Conservation (phyloP, 35 echinoderm and acorn worm genomes). For the Stichopus chloronotus region DNA sequence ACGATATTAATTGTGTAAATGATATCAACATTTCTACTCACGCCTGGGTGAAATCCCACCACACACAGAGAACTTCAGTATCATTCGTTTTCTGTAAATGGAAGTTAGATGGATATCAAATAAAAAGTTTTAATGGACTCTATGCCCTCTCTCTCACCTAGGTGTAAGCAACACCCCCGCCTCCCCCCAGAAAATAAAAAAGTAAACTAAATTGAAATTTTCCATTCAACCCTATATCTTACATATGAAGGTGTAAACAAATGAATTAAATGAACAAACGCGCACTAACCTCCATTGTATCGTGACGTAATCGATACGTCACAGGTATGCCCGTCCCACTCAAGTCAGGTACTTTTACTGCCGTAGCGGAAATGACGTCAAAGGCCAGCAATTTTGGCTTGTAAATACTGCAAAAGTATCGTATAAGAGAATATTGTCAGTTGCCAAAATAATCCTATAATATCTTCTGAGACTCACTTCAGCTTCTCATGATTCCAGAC, state of each 20-base stretch:
- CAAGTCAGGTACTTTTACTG: slow-evolving; percentile 30
- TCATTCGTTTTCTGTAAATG: slow-evolving; percentile 24
- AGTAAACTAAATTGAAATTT: no score
- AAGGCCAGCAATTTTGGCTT: neutral
- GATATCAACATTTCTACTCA: neutral
- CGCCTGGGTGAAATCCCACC: slow-evolving; percentile 51
- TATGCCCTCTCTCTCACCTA: neutral
- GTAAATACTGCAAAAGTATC: slow-evolving; percentile 32
- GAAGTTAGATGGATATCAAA: neutral
- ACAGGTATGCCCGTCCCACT: slow-evolving; percentile 28
- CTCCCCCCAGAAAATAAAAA: neutral
- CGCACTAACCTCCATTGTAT: neutral
- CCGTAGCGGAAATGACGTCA: slow-evolving; percentile 35
- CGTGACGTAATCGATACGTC: slow-evolving; percentile 27
- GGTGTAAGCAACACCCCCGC: no score
- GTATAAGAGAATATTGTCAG: neutral
- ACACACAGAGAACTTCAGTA: slow-evolving; percentile 35
- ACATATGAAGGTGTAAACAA: no score
- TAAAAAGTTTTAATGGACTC: neutral
- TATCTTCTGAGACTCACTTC: no score
- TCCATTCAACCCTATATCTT: no score
- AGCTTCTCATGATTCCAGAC: no score
- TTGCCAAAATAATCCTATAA: no score
- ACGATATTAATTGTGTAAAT: no score
- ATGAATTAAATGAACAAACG: no score